Evolutionary conservation across 2,888 invertebrate genomes (phyloP).

Genomic region (Rhamphomyia laevipes): DNA sequence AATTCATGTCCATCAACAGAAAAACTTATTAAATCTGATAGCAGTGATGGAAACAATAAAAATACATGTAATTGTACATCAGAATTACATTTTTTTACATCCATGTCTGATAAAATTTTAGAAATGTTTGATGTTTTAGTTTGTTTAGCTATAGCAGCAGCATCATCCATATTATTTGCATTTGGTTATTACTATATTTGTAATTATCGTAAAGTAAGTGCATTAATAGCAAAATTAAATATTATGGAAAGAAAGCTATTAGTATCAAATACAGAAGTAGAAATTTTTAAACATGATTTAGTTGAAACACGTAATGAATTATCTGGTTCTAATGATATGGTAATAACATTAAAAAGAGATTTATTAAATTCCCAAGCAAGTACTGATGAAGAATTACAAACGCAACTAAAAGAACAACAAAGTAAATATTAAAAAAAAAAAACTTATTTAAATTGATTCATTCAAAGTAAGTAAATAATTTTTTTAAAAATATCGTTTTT

Average conservation of each 20-base stretch:
- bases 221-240: constrained; percentile 56
- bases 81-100: constrained; percentile 21
- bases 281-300: constrained; percentile 51
- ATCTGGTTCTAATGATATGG: constrained; percentile 58
- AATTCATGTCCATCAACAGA: constrained; percentile 18
- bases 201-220: constrained; percentile 57
- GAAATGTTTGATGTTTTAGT: constrained; percentile 42
- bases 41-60: background rate
- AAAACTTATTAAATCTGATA: background rate
- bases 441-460: background rate
- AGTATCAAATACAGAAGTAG: constrained; percentile 50
- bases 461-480: no score
- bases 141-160: constrained; percentile 53
- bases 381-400: constrained; percentile 53
- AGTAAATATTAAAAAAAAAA: constrained; percentile 23
- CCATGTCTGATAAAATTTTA: constrained; percentile 24
- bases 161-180: constrained; percentile 59
- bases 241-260: constrained; percentile 49
- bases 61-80: background rate
- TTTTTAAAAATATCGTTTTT: background rate
- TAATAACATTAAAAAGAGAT: constrained; percentile 51
- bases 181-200: constrained; percentile 69
- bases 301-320: constrained; percentile 46
- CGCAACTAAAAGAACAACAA: constrained; percentile 53
- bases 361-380: constrained; percentile 54